Percentiles rank a stretch among this genome's conserved stretches.
Conservation (phyloP, 2,888 invertebrate species). For the Unio pictorum region DNA sequence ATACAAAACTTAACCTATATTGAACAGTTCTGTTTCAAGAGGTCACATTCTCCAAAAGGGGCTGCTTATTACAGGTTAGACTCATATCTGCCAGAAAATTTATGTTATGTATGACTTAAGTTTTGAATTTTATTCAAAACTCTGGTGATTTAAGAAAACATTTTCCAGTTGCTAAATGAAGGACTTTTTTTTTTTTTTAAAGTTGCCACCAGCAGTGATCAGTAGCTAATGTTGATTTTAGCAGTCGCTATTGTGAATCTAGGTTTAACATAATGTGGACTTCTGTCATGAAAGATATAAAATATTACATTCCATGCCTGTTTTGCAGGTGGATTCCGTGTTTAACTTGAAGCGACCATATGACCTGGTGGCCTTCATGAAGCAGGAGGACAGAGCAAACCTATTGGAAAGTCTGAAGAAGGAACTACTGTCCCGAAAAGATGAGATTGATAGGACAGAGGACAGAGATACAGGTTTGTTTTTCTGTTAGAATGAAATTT, state of each 20-base stretch:
- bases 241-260: too few relatives aligned
- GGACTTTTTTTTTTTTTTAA: not conserved
- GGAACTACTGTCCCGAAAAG: slow-evolving; percentile 78
- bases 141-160: not conserved
- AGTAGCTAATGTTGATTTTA: not conserved
- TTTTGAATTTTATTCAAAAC: too few relatives aligned
- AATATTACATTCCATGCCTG: slow-evolving; percentile 1
- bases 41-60: too few relatives aligned
- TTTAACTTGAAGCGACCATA: slow-evolving; percentile 82
- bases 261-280: too few relatives aligned
- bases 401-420: slow-evolving; percentile 74
- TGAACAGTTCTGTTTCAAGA: too few relatives aligned
- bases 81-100: too few relatives aligned
- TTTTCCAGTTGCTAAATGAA: not conserved
- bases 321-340: slow-evolving; percentile 81
- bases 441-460: slow-evolving; percentile 76
- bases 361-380: slow-evolving; percentile 82
- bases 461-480: slow-evolving; percentile 76
- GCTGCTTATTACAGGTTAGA: too few relatives aligned
- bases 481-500: not conserved
- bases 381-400: slow-evolving; percentile 80
- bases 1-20: too few relatives aligned
- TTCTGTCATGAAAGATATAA: not conserved
- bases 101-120: too few relatives aligned
- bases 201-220: slow-evolving; percentile 1